These are phyloP conservation scores for Apodemia zela DNA, from an alignment of 2,888 invertebrate species.

Conservation along the genomic window DNA sequence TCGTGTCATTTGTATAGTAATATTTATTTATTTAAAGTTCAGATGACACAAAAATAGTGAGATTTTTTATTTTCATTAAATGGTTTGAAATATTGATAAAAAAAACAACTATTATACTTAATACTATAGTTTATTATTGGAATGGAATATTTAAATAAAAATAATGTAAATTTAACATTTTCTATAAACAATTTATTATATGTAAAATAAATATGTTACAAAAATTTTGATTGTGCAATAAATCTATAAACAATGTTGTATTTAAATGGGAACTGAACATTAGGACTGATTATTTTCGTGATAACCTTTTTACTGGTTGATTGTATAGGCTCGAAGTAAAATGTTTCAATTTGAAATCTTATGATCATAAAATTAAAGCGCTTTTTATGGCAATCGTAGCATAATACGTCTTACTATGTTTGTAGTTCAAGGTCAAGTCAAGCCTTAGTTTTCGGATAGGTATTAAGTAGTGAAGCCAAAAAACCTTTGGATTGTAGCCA, in stretches of 20 bases:
- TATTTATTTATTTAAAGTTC: no score
- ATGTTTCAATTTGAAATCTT: not conserved
- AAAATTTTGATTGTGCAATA: not conserved
- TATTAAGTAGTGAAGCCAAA: slow-evolving; percentile 3
- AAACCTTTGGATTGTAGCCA: not conserved
- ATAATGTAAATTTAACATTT: no score
- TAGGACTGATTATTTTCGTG: not conserved
- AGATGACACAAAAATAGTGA: no score
- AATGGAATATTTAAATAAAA: no score
- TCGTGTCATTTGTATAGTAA: no score
- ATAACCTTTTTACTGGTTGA: slow-evolving; percentile 2
- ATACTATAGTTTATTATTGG: no score
- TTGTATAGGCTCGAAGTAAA: not conserved
- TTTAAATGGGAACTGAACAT: not conserved
- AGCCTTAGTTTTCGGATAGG: slow-evolving; percentile 9
- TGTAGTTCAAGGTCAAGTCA: slow-evolving; percentile 5
- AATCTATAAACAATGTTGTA: not conserved
- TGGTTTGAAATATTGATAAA: no score
- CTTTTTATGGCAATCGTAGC: not conserved
- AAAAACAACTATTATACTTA: no score
- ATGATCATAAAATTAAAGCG: not conserved
- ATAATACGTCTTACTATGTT: slow-evolving; percentile 1
- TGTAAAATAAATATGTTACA: not conserved
- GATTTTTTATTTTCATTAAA: no score
- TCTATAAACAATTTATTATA: no score